A percentile compares a stretch with the other conserved stretches of the same genome.
Conservation (phyloP, 2,797 vertebrate species). For the Chrysocyon brachyurus region DNA sequence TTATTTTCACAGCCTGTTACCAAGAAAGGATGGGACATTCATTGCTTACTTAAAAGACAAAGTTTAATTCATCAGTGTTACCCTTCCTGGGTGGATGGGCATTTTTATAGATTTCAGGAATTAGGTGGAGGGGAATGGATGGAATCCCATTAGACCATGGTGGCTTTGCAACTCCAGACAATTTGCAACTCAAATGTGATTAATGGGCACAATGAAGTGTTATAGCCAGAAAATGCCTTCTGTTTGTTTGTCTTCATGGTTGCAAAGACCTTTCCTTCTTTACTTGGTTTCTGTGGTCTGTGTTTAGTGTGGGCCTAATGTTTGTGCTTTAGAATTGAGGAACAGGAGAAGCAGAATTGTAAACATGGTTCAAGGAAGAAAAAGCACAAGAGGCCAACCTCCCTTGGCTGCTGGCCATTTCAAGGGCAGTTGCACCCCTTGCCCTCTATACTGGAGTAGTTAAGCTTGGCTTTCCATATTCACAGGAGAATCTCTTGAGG, state of each 20-base stretch:
- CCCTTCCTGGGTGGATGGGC: neutral
- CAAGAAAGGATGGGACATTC: neutral
- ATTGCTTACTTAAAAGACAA: neutral
- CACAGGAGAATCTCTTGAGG: neutral
- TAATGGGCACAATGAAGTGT: neutral
- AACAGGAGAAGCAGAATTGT: constrained; percentile 23
- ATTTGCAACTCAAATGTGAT: no score
- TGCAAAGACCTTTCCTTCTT: constrained; percentile 52
- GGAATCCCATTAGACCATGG: neutral
- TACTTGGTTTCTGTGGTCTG: constrained; percentile 44
- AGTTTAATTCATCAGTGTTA: neutral
- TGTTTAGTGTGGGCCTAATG: constrained; percentile 37
- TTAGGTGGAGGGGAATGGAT: neutral
- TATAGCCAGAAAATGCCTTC: neutral
- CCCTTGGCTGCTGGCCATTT: neutral
- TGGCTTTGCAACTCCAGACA: neutral
- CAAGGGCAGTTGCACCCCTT: neutral
- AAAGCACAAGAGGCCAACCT: neutral
- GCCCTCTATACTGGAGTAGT: rapidly evolving
- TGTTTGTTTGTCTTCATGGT: constrained; percentile 57
- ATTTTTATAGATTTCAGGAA: neutral
- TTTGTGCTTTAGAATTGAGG: constrained; percentile 69
- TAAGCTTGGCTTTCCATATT: neutral
- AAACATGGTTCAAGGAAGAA: constrained; percentile 39
- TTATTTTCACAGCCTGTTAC: neutral